Conservation (phyloP, 2,888 invertebrate species). For the Petrolisthes manimaculis region DNA sequence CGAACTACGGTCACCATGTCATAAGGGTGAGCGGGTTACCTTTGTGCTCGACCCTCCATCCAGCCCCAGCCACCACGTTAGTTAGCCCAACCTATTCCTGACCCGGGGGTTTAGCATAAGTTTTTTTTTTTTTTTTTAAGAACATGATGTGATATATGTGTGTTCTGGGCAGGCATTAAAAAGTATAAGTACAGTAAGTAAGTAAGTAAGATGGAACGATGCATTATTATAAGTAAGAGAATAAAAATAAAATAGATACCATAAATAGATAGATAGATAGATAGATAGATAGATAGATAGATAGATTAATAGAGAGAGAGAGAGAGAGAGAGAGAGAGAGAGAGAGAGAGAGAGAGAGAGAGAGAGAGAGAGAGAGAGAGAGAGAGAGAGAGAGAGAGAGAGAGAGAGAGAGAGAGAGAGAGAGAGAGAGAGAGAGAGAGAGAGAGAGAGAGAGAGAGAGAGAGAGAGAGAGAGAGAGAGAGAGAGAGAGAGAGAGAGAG, state of each 20-base stretch:
- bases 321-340: not conserved
- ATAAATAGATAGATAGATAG: not conserved
- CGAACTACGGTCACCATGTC: conserved; percentile 4
- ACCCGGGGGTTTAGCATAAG: not conserved
- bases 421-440: conserved; percentile 18
- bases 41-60: not conserved
- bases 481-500: not conserved
- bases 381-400: not conserved
- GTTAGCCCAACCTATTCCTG: not conserved
- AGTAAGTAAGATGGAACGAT: not conserved
- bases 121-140: too few species aligned
- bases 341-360: not conserved
- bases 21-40: conserved; percentile 2
- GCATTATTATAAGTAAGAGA: not conserved
- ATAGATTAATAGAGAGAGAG: not conserved
- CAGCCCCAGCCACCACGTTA: not conserved
- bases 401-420: conserved; percentile 6
- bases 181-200: too few species aligned
- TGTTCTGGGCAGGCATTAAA: conserved; percentile 14
- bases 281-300: too few species aligned
- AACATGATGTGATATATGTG: too few species aligned
- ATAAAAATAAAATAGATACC: not conserved
- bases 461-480: not conserved
- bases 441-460: conserved; percentile 10
- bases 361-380: conserved; percentile 8